Conservation (phyloP, 2,888 invertebrate genomes). For the Eudasyphora cyanicolor region DNA sequence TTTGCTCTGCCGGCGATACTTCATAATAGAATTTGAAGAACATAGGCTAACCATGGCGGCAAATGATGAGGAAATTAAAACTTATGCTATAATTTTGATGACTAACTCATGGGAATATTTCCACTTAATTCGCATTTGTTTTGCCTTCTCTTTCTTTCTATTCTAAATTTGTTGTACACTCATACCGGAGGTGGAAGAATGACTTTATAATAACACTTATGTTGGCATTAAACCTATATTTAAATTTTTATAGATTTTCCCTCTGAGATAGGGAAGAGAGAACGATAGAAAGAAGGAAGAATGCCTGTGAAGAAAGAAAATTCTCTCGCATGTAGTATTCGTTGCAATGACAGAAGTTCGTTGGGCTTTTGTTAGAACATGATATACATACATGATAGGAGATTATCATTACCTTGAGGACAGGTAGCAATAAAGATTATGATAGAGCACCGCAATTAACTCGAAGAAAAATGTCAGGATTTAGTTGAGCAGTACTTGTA, state of each 20-base stretch:
- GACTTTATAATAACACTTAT: constrained; percentile 46
- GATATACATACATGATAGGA: constrained; percentile 23
- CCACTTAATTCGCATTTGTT: constrained; percentile 7
- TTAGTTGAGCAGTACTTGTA: too few relatives aligned
- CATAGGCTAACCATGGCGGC: background rate
- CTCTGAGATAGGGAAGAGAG: constrained; percentile 30
- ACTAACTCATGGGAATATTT: constrained; percentile 52
- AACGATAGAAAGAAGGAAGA: background rate
- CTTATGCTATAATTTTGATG: constrained; percentile 52
- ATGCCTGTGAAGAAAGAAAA: background rate
- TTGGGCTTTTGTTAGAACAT: constrained; percentile 23
- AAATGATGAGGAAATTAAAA: constrained; percentile 55
- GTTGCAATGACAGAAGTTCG: constrained; percentile 25
- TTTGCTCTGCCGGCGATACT: background rate
- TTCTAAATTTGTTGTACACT: background rate
- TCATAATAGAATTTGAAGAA: background rate
- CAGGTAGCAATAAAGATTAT: constrained; percentile 3
- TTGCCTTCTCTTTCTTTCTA: background rate
- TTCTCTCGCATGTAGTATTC: background rate
- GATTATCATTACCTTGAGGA: constrained; percentile 25
- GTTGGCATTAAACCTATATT: constrained; percentile 44
- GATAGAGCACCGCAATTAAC: background rate
- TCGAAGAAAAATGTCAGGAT: constrained; percentile 6
- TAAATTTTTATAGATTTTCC: constrained; percentile 51
- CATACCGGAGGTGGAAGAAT: constrained; percentile 50